These are phyloP conservation scores for Sceliomorpha sp. DNA, from an alignment of 2,888 invertebrate species.

Conservation along the genomic window DNA sequence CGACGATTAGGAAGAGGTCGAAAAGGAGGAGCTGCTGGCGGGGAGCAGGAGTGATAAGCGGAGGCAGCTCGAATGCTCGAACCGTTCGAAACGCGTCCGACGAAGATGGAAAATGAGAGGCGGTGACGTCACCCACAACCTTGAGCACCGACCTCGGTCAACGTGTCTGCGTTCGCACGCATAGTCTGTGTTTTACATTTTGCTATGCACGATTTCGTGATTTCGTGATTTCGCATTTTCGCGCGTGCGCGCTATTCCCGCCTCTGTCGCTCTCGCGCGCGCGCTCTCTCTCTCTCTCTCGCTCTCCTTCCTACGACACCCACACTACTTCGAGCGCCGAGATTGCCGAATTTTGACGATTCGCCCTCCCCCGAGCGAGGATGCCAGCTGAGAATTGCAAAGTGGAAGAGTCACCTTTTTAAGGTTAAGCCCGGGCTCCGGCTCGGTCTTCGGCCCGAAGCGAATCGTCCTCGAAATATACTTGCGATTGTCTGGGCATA, in stretches of 20 bases:
- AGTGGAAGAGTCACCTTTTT: no score
- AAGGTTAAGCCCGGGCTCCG: no score
- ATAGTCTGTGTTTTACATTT: slow-evolving; percentile 44
- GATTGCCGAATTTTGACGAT: no score
- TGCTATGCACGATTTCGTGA: slow-evolving; percentile 36
- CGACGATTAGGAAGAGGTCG: slow-evolving; percentile 21
- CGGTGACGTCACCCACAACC: slow-evolving; percentile 75
- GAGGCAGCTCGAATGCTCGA: no score
- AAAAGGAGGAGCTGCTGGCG: slow-evolving; percentile 21
- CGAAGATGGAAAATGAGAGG: slow-evolving; percentile 64
- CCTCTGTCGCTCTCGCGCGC: no score
- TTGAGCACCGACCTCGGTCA: slow-evolving; percentile 78
- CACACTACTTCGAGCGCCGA: no score
- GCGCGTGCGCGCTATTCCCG: slow-evolving; percentile 41
- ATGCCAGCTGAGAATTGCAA: no score
- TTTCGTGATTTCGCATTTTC: no score
- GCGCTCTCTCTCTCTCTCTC: slow-evolving; percentile 9
- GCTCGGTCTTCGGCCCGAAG: no score
- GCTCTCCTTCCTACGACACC: slow-evolving; percentile 9
- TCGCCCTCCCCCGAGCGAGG: no score
- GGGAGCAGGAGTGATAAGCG: slow-evolving; percentile 19
- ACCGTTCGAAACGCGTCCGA: slow-evolving; percentile 51
- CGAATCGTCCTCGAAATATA: no score
- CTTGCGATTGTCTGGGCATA: no score
- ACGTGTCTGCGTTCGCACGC: slow-evolving; percentile 63